Conservation (phyloP, 2,797 vertebrate genomes). For the Chromobotia macracanthus region DNA sequence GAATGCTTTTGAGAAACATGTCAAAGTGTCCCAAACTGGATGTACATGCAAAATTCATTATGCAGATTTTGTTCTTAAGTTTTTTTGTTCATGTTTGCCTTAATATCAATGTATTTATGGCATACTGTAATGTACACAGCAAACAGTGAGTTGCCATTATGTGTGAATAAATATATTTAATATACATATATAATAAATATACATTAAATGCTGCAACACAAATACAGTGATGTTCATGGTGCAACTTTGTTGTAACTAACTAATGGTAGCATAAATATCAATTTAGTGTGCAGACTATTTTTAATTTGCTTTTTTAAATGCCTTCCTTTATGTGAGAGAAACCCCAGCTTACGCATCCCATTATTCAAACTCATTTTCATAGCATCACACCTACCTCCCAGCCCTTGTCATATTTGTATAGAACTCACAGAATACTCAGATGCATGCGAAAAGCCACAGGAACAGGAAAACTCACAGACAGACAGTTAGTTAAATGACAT, state of each 20-base stretch:
- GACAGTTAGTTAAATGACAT: slow-evolving; percentile 33
- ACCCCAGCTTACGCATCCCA: not conserved
- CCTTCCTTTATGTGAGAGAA: not conserved
- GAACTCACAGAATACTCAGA: slow-evolving; percentile 51
- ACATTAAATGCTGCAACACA: not conserved
- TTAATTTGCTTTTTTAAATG: not conserved
- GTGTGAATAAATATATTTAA: not conserved
- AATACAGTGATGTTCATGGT: not conserved
- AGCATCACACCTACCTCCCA: slow-evolving; percentile 57
- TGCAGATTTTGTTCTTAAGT: not conserved
- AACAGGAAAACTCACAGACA: slow-evolving; percentile 53
- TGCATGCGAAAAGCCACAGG: slow-evolving; percentile 56
- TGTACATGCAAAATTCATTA: not conserved
- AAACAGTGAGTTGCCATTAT: not conserved
- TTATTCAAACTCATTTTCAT: slow-evolving; percentile 43
- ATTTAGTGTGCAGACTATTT: not conserved
- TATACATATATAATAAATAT: not conserved
- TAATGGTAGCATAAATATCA: not conserved
- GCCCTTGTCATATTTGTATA: slow-evolving; percentile 46
- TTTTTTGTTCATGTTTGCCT: not conserved
- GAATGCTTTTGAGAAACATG: too few species aligned
- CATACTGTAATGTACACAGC: not conserved
- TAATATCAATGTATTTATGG: not conserved
- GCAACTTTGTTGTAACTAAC: not conserved
- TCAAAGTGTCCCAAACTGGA: not conserved